Evolutionary conservation across 2,888 invertebrate species (phyloP), one percentile per base, ranked within the genome.

Genomic region (Siphlonurus alternatus): DNA sequence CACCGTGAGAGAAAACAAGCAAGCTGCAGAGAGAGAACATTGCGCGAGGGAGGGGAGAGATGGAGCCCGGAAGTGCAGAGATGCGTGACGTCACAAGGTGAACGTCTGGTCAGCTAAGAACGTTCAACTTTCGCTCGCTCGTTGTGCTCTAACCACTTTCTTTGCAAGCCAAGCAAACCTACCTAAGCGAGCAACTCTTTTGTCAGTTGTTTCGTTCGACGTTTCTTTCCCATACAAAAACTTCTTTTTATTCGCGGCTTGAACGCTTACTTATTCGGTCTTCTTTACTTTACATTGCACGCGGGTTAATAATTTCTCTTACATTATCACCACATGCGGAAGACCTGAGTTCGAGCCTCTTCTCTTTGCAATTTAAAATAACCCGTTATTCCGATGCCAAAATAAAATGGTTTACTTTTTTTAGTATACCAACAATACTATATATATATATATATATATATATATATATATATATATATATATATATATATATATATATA

Each of bases 31-130:
- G 38, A 38, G 38, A 38, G 38, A n/a, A 38, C 38, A 38, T 5
- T 10, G 38, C 5, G 38, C 5, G 38, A 38, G 38, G 15, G 38
- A 38, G 38, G 15, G 15, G 38, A 38, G 38, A 38, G 38, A 38
- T 38, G 15, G 38, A 38, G 38, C 38, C 38, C 38, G 38, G 38
- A 38, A 38, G 38, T 38, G 38, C 38, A 38, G 38, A 38, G 38
- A 38, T 38, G 38, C 38, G 56, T 20, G 56, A 56, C 56, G 56
- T 56, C 56, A 56, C 56, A 56, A 56, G 56, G 56, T 56, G 56
- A 56, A 56, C n/a, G 56, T 56, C 56, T 56, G 56, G 56, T 56
- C 56, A 56, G 56, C 56, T 10, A n/a, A n/a, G 56, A 56, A 56
- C 56, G 22, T 56, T 56, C 56, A 56, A 56, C 56, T 56, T 56